Evolutionary conservation across 2,797 vertebrate genomes (phyloP), one percentile per base, ranked within the genome.

Genomic region (Pelochelys cantorii): DNA sequence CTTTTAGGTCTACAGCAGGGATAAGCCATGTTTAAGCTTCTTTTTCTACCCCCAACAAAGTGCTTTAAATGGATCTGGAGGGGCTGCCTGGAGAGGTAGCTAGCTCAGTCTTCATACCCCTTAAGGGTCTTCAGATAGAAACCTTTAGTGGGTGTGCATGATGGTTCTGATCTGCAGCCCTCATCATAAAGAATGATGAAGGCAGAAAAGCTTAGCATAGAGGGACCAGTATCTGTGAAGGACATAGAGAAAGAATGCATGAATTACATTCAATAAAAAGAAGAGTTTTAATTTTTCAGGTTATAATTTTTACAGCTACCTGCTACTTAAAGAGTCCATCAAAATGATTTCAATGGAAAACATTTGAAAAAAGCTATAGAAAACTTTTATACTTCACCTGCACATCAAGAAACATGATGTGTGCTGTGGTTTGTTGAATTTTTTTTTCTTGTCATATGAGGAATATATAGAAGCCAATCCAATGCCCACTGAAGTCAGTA

Each of bases 301-400:
- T 2, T 11, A 65, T 23, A 15, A 25, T 89, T 85, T 80, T 85
- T 80, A 20, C 82, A 85, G 78, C 34, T 85, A 3, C 2, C 82
- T 65, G 60, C 4, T 4, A 7, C 18, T 84, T 77, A 42, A 83
- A 88, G 3, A 18, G 86, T 71, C n/a, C 5, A 8, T 93, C 18
- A 86, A 20, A 82, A 52, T 62, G 10, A 81, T 84, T 90, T 89
- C 88, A 75, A 23, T 34, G 42, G 42, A 48, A 75, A 75, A 25
- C 42, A 15, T 75, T 25, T 42, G 4, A 88, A 25, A 0, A 0
- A 10, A 57, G 54, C 80, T 29, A 5, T 71, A 54, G 11, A 90
- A 68, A 13, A 52, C 25, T 27, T 2, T 13, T 5, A 5, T 6
- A 2, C 1, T 29, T 71, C n/a, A 62, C 4, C 42, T 83, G 75